Percentiles rank a stretch among this genome's conserved stretches.
These are phyloP conservation scores for Psilanteris sp. DNA, from an alignment of 1,140 invertebrate species.

Conservation along the genomic window DNA sequence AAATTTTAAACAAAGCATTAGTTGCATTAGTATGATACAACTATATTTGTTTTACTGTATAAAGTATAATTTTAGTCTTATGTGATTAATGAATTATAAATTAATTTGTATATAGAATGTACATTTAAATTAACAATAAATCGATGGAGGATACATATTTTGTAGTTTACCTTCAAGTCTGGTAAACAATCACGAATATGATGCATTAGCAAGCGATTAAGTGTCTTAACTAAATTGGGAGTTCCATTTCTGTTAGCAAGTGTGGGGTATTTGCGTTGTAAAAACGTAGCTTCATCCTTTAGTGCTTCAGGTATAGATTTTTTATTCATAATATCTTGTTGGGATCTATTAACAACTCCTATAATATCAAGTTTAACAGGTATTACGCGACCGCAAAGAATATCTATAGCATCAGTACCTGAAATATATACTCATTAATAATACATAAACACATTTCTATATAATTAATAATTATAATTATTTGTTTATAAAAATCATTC, in stretches of 20 bases:
- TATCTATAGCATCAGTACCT: constrained; percentile 99
- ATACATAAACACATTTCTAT: no score
- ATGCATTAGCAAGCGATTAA: constrained; percentile 99
- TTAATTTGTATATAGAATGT: no score
- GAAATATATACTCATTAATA: background rate
- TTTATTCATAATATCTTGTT: constrained; percentile 98
- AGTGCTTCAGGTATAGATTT: constrained; percentile 94
- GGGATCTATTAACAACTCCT: constrained; percentile 98
- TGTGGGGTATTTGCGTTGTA: constrained; percentile 98
- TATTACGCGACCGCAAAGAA: constrained; percentile 97
- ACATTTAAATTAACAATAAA: no score
- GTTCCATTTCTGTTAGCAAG: constrained; percentile 97
- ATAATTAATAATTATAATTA: no score
- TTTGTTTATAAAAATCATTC: no score
- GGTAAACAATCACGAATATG: constrained; percentile 99
- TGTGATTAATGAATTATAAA: no score
- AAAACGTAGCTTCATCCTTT: constrained; percentile 95
- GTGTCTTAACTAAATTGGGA: constrained; percentile 96
- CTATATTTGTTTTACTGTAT: no score
- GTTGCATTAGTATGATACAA: no score
- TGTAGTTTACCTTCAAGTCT: constrained; percentile 94
- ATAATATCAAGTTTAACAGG: constrained; percentile 99
- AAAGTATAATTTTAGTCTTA: no score
- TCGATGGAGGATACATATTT: no score
- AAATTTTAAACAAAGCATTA: no score